Base-by-base conservation (phyloP, 2,888 invertebrate genomes). In the Aphelenchoides bicaudatus region DNA sequence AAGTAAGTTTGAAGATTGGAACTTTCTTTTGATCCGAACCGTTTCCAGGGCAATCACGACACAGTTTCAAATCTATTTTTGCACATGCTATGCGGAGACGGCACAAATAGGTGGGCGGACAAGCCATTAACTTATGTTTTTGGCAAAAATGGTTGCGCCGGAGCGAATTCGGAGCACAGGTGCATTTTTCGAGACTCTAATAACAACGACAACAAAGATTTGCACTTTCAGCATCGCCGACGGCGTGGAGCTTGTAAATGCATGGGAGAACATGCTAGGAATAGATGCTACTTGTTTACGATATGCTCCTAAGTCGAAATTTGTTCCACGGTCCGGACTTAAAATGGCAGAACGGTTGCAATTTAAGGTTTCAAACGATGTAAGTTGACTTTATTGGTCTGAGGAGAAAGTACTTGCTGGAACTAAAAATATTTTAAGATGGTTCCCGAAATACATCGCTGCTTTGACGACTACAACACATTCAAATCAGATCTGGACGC, bases 201-300 rank as follows among this genome's bases (percentile, higher is more conserved):
- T n/a, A n/a, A n/a, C n/a, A n/a, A n/a, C n/a, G n/a, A n/a, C n/a
- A n/a, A n/a, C n/a, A n/a, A n/a, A n/a, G n/a, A n/a, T n/a, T n/a
- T n/a, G n/a, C n/a, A n/a, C n/a, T n/a, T n/a, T n/a, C n/a, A n/a
- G n/a, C 1, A 70, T 71, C 2, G 71, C 64, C 19, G 75, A 75
- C 57, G 75, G 75, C 38, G 67, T 70, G 8, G 75, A 75, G 49
- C 70, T 75, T 48, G 74, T 71, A 56, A 72, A 75, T 56, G 61
- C 74, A 21, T 66, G 71, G 63, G 75, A 75, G 47, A 73, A 75
- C 58, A 51, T 67, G 23, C 27, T 68, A 23, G n/a, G 70, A 27
- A 39, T 56, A 34, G 63, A 52, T n/a, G 39, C n/a, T 10, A 8
- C 53, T 10, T 52, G 16, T 6, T 46, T 51, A 6, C n/a, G n/a